Evolutionary conservation across 2,888 invertebrate genomes (phyloP).

Genomic region (Seira ritae): DNA sequence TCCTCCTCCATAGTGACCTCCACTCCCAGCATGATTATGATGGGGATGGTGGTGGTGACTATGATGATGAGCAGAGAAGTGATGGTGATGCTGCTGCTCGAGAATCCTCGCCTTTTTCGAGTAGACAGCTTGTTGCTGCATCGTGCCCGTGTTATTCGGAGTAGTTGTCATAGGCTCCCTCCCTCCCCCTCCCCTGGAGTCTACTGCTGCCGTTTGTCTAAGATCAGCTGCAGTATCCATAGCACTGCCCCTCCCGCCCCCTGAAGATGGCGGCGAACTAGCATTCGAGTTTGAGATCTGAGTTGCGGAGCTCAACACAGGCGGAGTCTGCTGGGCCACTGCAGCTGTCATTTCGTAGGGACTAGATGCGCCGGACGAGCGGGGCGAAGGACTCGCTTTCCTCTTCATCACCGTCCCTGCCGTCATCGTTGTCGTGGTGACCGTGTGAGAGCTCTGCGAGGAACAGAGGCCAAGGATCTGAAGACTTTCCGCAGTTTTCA

Average conservation of each 20-base stretch:
- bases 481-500: conserved; percentile 88
- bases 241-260: conserved; percentile 11
- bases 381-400: conserved; percentile 39
- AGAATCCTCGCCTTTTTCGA: conserved; percentile 71
- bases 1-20: conserved; percentile 9
- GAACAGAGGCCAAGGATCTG: conserved; percentile 95
- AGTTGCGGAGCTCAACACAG: conserved; percentile 33
- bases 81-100: conserved; percentile 61
- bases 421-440: conserved; percentile 47
- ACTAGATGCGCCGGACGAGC: conserved; percentile 41
- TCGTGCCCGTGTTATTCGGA: conserved; percentile 13
- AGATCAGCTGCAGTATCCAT: conserved; percentile 25
- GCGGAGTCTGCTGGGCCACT: conserved; percentile 29
- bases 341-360: conserved; percentile 44
- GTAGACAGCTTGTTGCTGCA: conserved; percentile 59
- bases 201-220: conserved; percentile 21
- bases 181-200: conserved; percentile 23
- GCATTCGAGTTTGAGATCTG: conserved; percentile 61
- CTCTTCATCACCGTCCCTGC: conserved; percentile 50
- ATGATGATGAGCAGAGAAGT: conserved; percentile 33
- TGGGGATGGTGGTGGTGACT: conserved; percentile 37
- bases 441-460: conserved; percentile 83
- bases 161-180: conserved; percentile 4
- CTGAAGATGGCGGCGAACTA: conserved; percentile 45
- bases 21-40: conserved; percentile 27